Evolutionary conservation across 2,113 vertebrate species (phyloP).

Genomic region (Seriola quinqueradiata): DNA sequence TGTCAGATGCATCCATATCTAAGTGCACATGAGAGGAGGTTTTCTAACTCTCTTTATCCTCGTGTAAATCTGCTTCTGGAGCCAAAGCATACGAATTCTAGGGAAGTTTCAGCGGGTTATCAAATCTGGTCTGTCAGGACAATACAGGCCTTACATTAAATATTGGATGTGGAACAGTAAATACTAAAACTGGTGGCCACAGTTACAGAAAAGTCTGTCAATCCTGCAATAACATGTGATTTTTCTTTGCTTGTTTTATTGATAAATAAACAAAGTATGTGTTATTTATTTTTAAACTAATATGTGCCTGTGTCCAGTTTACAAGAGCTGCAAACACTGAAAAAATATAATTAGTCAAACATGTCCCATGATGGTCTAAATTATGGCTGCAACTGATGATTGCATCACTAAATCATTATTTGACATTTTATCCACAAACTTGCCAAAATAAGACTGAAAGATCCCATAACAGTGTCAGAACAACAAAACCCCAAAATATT

Average conservation of each 20-base stretch:
- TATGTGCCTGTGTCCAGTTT: not conserved
- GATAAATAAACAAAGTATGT: too few species aligned
- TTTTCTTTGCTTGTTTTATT: not conserved
- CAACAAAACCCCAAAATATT: not conserved
- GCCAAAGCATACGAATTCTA: not conserved
- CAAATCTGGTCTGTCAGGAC: not conserved
- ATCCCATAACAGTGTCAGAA: too few species aligned
- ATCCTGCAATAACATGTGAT: not conserved
- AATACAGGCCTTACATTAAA: not conserved
- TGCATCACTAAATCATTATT: too few species aligned
- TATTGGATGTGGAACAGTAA: not conserved
- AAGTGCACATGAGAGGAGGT: not conserved
- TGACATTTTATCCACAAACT: not conserved
- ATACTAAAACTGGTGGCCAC: too few species aligned
- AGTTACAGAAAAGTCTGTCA: too few species aligned
- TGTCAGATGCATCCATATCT: not conserved
- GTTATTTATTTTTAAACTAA: not conserved
- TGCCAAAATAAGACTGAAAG: too few species aligned
- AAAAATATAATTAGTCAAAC: not conserved
- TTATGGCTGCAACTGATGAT: too few species aligned
- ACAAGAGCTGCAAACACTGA: not conserved
- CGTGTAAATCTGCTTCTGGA: not conserved
- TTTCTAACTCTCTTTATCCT: not conserved
- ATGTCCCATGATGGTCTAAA: not conserved
- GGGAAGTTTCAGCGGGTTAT: not conserved